Evolutionary conservation across 2,113 vertebrate genomes (phyloP), one percentile per base, ranked within the genome.

Genomic region (Albula goreensis): DNA sequence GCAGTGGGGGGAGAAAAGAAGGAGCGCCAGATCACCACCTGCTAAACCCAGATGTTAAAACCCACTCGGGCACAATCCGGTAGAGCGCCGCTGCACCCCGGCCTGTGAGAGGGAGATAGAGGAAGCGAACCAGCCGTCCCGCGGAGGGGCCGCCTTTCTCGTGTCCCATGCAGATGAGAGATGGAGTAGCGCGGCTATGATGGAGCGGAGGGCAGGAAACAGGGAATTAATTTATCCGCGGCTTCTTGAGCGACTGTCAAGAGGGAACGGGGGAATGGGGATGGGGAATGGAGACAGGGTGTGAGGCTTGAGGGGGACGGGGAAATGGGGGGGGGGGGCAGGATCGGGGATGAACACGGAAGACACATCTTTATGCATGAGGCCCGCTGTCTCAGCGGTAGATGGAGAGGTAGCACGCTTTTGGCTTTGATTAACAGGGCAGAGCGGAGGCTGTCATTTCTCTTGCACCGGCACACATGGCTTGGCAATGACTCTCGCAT

Each of bases 401-500:
- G 80, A 89, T 87, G 90, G 89, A 91, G 89, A 90, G 90, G 86
- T 86, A 89, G 87, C 83, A 87, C 80, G 87, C 88, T 89, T 57
- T 89, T 86, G 84, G 81, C 86, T 90, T 89, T 91, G 88, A 91
- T 91, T 91, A 91, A 90, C 91, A 87, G 89, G 85, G 82, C 7
- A 74, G 85, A 53, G 82, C 77, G 88, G 82, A 90, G 86, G 84
- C 66, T 84, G 87, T 85, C 84, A 83, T 89, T 90, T 89, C 86
- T 89, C 85, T 87, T 82, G 87, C 87, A 84, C 83, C 60, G 86
- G 87, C 83, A 88, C 80, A 83, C 85, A 51, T n/a, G 85, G 50
- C 80, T 83, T 78, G 79, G 80, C 77, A 74, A 92, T 90, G 92
- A 91, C 91, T 94, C 92, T 92, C 91, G 89, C 92, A 91, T 93